A percentile compares a stretch with the other conserved stretches of the same genome.
These are phyloP conservation scores for Pyrrhosoma nymphula DNA, from an alignment of 2,888 invertebrate species.

Conservation along the genomic window DNA sequence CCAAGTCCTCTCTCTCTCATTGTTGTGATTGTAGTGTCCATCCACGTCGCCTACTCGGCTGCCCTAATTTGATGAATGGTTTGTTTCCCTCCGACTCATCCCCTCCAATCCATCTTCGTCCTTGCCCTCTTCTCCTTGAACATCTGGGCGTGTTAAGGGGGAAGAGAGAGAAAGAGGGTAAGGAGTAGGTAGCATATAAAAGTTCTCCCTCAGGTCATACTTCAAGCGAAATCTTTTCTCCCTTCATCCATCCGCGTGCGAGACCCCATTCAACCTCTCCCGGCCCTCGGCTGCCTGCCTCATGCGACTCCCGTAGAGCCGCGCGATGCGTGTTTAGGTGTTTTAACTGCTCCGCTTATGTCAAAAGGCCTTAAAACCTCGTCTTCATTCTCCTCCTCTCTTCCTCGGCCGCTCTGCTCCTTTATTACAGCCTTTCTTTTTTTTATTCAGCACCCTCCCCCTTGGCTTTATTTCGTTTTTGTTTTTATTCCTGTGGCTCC, in stretches of 20 bases:
- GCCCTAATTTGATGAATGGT: constrained; percentile 67
- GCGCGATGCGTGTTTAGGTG: not conserved
- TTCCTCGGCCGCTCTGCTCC: not conserved
- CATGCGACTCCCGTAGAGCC: not conserved
- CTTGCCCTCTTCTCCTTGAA: constrained; percentile 26
- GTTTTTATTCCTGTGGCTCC: not conserved
- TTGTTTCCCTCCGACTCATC: constrained; percentile 32
- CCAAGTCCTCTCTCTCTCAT: not conserved
- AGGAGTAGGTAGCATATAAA: not conserved
- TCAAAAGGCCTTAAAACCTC: not conserved
- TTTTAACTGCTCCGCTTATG: not conserved
- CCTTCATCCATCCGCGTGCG: not conserved
- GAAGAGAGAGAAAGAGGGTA: too few relatives aligned
- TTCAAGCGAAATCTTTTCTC: not conserved
- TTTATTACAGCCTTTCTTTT: not conserved
- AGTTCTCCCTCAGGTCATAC: constrained; percentile 50
- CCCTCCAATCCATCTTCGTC: constrained; percentile 51
- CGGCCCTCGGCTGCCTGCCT: not conserved
- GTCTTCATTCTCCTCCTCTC: not conserved
- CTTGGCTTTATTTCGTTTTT: not conserved
- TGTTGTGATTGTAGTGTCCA: constrained; percentile 55
- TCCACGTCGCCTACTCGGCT: constrained; percentile 29
- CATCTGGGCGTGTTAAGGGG: constrained; percentile 3
- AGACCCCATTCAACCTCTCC: not conserved
- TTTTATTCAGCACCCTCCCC: not conserved